Base-by-base conservation (phyloP, 2,888 invertebrate species). In the Molorchus minor region DNA sequence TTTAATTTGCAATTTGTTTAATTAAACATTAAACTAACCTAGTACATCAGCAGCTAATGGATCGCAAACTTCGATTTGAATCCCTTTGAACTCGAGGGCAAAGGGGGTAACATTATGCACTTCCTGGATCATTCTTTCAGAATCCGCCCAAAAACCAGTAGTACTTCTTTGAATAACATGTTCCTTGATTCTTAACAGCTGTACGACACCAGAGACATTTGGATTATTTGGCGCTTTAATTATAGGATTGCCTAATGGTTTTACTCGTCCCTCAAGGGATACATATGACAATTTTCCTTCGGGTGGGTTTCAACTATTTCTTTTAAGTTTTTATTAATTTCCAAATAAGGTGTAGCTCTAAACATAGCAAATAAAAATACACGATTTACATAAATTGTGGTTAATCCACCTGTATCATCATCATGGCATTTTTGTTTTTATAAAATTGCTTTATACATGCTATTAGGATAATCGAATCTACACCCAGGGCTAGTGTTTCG, bases 81-180 rank as follows among this genome's bases (percentile, higher is more conserved):
- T 81, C 10, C 88, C 88, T 57, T 80, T 81, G 71, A 83, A 84
- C 72, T 83, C 85, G 51, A 95, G 80, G 44, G 87, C 87, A 78
- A 95, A 95, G 1, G 94, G 94, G 74, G 92, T 90, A 47, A 87
- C 85, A 77, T 93, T 92, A 74, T 87, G 87, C 7, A 90, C 88
- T 72, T 92, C 89, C 73, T 92, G 90, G 61, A 94, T 88, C 1
- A 89, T 87, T 64, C 90, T 86, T 33, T 91, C 88, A 72, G 91
- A 90, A 71, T 94, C 92, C 0, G 91, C 88, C 93, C 93, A 93
- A 80, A 92, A 93, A 2, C 93, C 93, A n/a, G 91, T 88, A 3
- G 90, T 88, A 25, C 88, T 91, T 70, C 93, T 84, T n/a, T 92
- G 89, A 63, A 92, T 87, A 3, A 91, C 88, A 83, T 93, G 93